A percentile compares a stretch with the other conserved stretches of the same genome.
phyloP scores from a whole-genome alignment of 2,113 vertebrate species.

The Aspidoscelis tigris region DNA sequence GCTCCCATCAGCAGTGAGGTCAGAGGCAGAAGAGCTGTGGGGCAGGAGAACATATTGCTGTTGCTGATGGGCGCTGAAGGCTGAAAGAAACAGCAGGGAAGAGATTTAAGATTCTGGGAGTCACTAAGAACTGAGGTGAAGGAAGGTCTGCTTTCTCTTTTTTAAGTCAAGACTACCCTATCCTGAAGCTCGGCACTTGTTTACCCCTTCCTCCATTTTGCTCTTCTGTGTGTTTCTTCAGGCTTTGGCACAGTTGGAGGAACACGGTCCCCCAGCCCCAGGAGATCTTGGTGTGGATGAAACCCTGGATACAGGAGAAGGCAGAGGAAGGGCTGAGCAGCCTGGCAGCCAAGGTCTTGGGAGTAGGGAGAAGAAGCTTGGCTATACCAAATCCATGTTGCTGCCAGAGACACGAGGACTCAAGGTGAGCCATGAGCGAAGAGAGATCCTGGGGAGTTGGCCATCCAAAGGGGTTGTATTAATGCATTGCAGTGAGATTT shows the following conservation, averaged over 20 bases:
- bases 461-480: neutral
- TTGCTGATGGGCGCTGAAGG: neutral
- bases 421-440: conserved; percentile 64
- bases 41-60: neutral
- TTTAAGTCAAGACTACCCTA: neutral
- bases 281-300: conserved; percentile 71
- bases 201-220: neutral
- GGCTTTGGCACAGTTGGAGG: conserved; percentile 22
- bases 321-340: conserved; percentile 43
- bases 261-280: conserved; percentile 21
- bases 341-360: conserved; percentile 49
- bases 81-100: conserved; percentile 5
- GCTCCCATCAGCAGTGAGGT: neutral
- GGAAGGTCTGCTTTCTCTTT: neutral
- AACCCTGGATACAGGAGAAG: conserved; percentile 58
- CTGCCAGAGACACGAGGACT: conserved; percentile 67
- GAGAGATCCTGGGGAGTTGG: too few species aligned
- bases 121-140: neutral
- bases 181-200: too few species aligned
- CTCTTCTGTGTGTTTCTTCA: neutral
- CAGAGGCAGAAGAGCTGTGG: neutral
- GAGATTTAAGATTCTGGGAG: neutral
- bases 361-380: conserved; percentile 57
- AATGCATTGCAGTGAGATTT: neutral
- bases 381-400: conserved; percentile 77